These are phyloP conservation scores for Bombus difficillimus DNA, from an alignment of 1,140 invertebrate genomes.

Conservation along the genomic window DNA sequence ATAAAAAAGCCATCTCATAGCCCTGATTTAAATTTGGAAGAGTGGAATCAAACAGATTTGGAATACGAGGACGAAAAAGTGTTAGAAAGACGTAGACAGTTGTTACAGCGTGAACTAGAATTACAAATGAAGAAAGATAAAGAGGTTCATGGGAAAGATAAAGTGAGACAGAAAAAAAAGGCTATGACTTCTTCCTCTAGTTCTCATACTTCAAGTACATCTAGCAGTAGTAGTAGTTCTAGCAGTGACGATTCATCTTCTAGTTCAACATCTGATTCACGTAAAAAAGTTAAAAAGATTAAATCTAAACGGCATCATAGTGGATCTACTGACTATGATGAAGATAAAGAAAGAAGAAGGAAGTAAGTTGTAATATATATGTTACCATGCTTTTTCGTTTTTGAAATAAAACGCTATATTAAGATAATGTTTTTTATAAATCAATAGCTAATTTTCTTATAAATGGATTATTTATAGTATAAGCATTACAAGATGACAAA, in stretches of 20 bases:
- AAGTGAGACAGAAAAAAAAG: slow-evolving; percentile 83
- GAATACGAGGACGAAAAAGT: slow-evolving; percentile 93
- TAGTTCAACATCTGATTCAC: slow-evolving; percentile 82
- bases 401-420: no score
- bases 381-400: not conserved
- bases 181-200: slow-evolving; percentile 87
- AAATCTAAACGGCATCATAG: slow-evolving; percentile 85
- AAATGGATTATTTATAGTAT: not conserved
- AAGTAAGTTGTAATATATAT: slow-evolving; percentile 68
- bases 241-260: slow-evolving; percentile 84
- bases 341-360: slow-evolving; percentile 80
- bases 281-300: slow-evolving; percentile 83
- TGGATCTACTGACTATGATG: slow-evolving; percentile 84
- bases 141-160: slow-evolving; percentile 81
- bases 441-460: not conserved
- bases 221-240: slow-evolving; percentile 85
- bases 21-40: slow-evolving; percentile 87
- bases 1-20: slow-evolving; percentile 85
- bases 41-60: slow-evolving; percentile 90
- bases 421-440: no score
- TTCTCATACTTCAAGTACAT: slow-evolving; percentile 85
- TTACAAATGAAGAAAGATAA: slow-evolving; percentile 89
- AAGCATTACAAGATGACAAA: not conserved
- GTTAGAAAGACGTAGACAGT: slow-evolving; percentile 89
- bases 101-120: slow-evolving; percentile 90